Evolutionary conservation across 64 coral and sea anemone genomes (phyloP).

Genomic region (Actinia equina): DNA sequence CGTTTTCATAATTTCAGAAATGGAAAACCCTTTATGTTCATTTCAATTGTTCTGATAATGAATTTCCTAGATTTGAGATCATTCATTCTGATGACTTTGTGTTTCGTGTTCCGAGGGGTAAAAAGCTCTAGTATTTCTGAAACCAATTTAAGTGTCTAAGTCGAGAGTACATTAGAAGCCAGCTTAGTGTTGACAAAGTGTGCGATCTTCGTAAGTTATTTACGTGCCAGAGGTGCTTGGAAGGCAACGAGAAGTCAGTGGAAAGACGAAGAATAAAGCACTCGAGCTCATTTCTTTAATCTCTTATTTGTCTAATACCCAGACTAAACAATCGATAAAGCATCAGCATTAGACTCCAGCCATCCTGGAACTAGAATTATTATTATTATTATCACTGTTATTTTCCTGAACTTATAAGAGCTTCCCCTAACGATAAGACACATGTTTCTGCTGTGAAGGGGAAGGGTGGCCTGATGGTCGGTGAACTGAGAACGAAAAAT

Average conservation of each 20-base stretch:
- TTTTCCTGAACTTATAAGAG: not conserved
- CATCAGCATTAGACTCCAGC: not conserved
- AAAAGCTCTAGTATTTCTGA: not conserved
- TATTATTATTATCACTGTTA: not conserved
- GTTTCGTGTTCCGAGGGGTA: not conserved
- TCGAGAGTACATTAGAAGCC: not conserved
- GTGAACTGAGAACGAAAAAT: not conserved
- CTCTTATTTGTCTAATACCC: not conserved
- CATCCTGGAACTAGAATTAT: not conserved
- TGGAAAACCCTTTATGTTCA: not conserved
- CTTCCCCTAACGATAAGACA: not conserved
- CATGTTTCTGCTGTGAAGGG: not conserved
- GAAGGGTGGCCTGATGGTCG: not conserved
- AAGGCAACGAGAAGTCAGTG: not conserved
- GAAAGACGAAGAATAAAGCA: not conserved
- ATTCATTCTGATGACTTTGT: not conserved
- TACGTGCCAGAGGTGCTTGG: not conserved
- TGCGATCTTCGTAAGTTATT: not conserved
- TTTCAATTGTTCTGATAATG: not conserved
- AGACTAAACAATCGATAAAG: not conserved
- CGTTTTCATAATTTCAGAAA: not conserved
- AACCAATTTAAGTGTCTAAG: conserved; percentile 6
- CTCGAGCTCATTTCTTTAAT: not conserved
- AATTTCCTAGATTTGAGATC: conserved; percentile 18
- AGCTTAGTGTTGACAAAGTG: conserved; percentile 15